Evolutionary conservation across 2,888 invertebrate genomes (phyloP).

Genomic region (Reticulitermes lucifugus): DNA sequence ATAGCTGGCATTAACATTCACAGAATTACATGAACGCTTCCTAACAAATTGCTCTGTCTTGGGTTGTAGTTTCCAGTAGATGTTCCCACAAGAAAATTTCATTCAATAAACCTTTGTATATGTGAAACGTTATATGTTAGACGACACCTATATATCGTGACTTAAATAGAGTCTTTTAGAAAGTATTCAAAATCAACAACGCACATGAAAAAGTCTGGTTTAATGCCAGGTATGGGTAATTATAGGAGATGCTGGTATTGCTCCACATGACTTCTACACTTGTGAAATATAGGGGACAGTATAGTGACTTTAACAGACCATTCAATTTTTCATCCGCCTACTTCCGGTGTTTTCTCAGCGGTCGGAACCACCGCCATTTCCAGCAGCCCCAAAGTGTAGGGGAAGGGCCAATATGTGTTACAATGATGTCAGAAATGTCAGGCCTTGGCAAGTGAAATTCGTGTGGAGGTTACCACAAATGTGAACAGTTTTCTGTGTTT

Average conservation of each 20-base stretch:
- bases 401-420: neutral
- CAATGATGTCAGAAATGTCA: neutral
- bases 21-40: no score
- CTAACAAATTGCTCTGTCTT: no score
- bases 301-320: neutral
- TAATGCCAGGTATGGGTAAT: neutral
- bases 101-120: neutral
- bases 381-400: neutral
- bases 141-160: no score
- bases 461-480: neutral
- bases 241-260: neutral
- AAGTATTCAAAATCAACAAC: neutral
- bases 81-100: constrained; percentile 1
- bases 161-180: neutral
- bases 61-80: neutral
- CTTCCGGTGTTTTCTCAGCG: constrained; percentile 21
- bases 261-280: neutral
- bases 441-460: neutral
- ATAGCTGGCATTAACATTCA: no score
- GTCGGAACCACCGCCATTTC: neutral
- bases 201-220: neutral
- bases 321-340: neutral
- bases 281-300: neutral
- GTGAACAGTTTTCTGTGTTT: neutral
- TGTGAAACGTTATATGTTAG: no score